phyloP scores from a whole-genome alignment of 1,140 invertebrate genomes.

The Heliothis subflexa region DNA sequence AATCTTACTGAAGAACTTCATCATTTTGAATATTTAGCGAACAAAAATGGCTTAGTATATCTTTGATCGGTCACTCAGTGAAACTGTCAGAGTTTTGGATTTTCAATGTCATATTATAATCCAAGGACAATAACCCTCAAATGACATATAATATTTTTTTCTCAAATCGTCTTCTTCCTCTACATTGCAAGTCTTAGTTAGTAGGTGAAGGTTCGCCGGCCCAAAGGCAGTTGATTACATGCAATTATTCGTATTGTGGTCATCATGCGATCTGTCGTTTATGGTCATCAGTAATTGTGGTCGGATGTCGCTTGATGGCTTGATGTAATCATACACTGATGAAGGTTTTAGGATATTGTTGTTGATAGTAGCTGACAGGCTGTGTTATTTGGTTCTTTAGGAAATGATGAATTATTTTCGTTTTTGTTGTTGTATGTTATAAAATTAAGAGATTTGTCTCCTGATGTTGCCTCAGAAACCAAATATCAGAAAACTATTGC shows the following conservation, averaged over 20 bases:
- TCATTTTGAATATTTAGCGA: too few species aligned
- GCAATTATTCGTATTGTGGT: conserved; percentile 34
- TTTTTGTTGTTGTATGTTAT: too few species aligned
- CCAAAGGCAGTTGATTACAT: neutral
- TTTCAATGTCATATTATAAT: too few species aligned
- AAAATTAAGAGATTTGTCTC: too few species aligned
- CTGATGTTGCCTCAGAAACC: too few species aligned
- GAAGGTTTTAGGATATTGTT: conserved; percentile 31
- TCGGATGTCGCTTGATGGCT: conserved; percentile 29
- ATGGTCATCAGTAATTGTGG: conserved; percentile 17
- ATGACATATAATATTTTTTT: neutral
- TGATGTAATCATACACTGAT: conserved; percentile 10
- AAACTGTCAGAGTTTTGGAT: too few species aligned
- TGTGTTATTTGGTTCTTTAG: neutral
- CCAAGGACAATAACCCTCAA: neutral
- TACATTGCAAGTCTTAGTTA: conserved; percentile 3
- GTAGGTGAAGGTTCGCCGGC: conserved; percentile 17
- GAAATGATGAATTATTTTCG: too few species aligned
- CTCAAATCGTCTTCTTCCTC: conserved; percentile 16
- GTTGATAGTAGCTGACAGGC: neutral
- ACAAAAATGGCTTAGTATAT: too few species aligned
- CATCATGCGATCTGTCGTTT: conserved; percentile 39
- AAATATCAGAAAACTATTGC: too few species aligned
- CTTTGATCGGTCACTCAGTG: too few species aligned
- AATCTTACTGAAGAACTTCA: too few species aligned